phyloP scores from a whole-genome alignment of 2,888 invertebrate species.

The Stenodera caucasica region DNA sequence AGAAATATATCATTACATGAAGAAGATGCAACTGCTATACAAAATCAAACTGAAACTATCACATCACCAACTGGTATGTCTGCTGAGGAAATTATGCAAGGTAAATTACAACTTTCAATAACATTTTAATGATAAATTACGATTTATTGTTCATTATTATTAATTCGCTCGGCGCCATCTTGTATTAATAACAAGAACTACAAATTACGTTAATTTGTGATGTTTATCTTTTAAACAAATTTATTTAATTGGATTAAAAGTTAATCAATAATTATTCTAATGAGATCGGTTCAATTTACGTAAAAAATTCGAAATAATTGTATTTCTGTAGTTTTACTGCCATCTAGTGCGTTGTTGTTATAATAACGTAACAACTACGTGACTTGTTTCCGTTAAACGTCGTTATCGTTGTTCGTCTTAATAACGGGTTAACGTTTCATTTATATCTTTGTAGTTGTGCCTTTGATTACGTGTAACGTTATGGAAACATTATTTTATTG shows the following conservation, averaged over 20 bases:
- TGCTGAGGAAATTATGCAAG: conserved; percentile 72
- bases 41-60: conserved; percentile 59
- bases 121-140: too few species aligned
- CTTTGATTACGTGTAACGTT: conserved; percentile 1
- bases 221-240: not conserved
- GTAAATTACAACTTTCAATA: conserved; percentile 48
- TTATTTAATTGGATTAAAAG: not conserved
- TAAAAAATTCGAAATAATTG: not conserved
- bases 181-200: not conserved
- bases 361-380: conserved; percentile 6
- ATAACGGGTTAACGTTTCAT: not conserved
- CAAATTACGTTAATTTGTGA: not conserved
- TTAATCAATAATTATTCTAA: too few species aligned
- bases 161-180: not conserved
- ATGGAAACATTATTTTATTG: too few species aligned
- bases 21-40: conserved; percentile 59
- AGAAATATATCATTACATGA: conserved; percentile 73
- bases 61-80: conserved; percentile 57
- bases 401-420: not conserved
- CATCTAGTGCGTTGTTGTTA: not conserved
- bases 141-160: not conserved
- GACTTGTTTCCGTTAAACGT: conserved; percentile 7
- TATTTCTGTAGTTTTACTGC: not conserved
- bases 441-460: not conserved
- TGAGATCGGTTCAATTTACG: too few species aligned